Base-by-base conservation (phyloP, 2,113 vertebrate genomes). In the Zapus hudsonius region DNA sequence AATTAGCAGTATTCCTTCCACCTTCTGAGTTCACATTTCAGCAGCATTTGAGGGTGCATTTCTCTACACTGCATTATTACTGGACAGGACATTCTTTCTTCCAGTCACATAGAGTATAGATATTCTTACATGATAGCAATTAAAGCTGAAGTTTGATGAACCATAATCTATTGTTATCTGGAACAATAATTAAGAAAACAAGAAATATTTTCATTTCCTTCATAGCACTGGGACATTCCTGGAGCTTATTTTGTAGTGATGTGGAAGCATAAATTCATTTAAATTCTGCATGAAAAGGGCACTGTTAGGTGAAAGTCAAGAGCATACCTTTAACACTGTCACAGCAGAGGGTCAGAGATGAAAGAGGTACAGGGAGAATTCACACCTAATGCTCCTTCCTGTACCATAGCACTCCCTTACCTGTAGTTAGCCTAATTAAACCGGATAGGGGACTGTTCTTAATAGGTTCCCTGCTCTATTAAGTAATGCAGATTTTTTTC, bases 361-460 rank as follows among this genome's bases (percentile, higher is more conserved):
- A 96, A 95, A 96, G 75, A 96, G 96, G 93, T 91, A 96, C 82
- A 95, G 90, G 57, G 64, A 95, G 36, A 96, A 69, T 90, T 82
- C 93, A 90, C 91, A 81, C 67, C 93, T 96, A 98, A 96, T 96
- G 93, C 89, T 83, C 95, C 95, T 97, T 92, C 93, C 80, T 97
- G 94, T 97, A 93, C 96, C 96, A 95, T 66, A 97, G 92, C 97
- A 97, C 80, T 98, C 98, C 98, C 98, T 98, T 97, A 98, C 97
- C 98, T 98, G 97, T 98, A 98, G 97, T 98, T 98, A 98, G 97
- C 98, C 98, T 98, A 98, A 98, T 98, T 98, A 98, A 98, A 98
- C 97, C 92, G 94, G 97, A 98, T 97, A 97, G 93, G 96, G 97
- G 96, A 98, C 97, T 97, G 97, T 94, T 98, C 97, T 98, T 98